Base-by-base conservation (phyloP, 2,797 vertebrate genomes). In the Sebastes glaucus region DNA sequence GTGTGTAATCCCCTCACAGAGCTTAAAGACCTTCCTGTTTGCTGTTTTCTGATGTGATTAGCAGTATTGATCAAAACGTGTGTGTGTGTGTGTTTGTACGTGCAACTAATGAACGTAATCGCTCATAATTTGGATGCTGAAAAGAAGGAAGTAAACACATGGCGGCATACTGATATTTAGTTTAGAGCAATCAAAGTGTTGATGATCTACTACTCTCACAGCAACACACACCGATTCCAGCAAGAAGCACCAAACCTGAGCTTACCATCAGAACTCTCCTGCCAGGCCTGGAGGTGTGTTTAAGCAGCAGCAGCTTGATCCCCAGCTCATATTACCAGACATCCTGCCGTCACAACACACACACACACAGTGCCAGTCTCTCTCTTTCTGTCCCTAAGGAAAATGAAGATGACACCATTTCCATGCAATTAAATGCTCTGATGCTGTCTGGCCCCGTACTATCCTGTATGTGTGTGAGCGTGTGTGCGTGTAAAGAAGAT, bases 381-480 rank as follows among this genome's bases (percentile, higher is more conserved):
- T 76, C 78, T 20, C 68, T 59, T 56, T 69, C 52, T 30, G 69
- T 85, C 85, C 90, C 80, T 67, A 25, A 81, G 80, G 91, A 84
- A 90, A 90, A 92, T 93, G 78, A 88, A 74, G 81, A 90, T 52
- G 82, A 91, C 88, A 91, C 55, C 61, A 87, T 90, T 88, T 83
- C 87, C 78, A 76, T 82, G 87, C 79, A 89, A 93, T 94, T 91
- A 93, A 92, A 91, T 49, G 46, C 61, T 74, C 68, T 78, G 73
- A 73, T 78, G 64, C 82, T 84, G 87, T 82, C 88, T 81, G 65
- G 53, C 72, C 67, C 67, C 18, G n/a, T 1, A 20, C 59, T 49
- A 14, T 55, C 77, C 8, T 22, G 5, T 62, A 32, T 65, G 22
- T 70, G 62, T 64, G 53, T 42, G 3, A 32, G 32, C 38, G 0